These are phyloP conservation scores for Ormyrus rosae DNA, from an alignment of 2,888 invertebrate genomes.

Conservation along the genomic window DNA sequence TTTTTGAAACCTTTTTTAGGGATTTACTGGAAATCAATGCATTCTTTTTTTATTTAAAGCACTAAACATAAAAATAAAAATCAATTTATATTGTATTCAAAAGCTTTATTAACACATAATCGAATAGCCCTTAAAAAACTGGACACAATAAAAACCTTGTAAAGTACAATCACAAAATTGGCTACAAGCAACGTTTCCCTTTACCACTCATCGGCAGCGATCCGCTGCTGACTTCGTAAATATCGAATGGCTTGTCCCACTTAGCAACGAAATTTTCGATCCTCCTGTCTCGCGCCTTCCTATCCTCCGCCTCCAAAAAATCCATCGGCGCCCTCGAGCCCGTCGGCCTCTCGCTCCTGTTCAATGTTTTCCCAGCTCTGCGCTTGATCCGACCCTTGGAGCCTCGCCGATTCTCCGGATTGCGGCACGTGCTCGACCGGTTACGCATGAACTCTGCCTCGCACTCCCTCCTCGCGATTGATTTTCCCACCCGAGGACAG, in stretches of 20 bases:
- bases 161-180: not conserved
- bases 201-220: not conserved
- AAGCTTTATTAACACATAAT: too few relatives aligned
- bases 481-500: too few relatives aligned
- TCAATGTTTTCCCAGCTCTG: not conserved
- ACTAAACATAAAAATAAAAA: too few relatives aligned
- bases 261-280: not conserved
- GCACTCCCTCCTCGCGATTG: not conserved
- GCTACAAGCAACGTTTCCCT: not conserved
- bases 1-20: too few relatives aligned
- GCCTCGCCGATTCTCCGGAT: not conserved
- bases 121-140: too few relatives aligned
- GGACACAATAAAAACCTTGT: too few relatives aligned
- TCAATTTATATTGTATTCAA: too few relatives aligned
- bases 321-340: not conserved
- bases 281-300: not conserved
- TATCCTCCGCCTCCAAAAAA: not conserved
- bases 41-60: too few relatives aligned
- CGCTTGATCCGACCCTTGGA: not conserved
- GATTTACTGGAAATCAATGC: too few relatives aligned
- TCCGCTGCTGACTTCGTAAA: conserved; percentile 10
- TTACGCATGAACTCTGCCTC: not conserved
- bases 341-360: not conserved
- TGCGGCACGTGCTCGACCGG: not conserved
- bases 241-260: conserved; percentile 14